These are phyloP conservation scores for Gorsachius goisagi DNA, from an alignment of 2,113 vertebrate species.

Conservation along the genomic window DNA sequence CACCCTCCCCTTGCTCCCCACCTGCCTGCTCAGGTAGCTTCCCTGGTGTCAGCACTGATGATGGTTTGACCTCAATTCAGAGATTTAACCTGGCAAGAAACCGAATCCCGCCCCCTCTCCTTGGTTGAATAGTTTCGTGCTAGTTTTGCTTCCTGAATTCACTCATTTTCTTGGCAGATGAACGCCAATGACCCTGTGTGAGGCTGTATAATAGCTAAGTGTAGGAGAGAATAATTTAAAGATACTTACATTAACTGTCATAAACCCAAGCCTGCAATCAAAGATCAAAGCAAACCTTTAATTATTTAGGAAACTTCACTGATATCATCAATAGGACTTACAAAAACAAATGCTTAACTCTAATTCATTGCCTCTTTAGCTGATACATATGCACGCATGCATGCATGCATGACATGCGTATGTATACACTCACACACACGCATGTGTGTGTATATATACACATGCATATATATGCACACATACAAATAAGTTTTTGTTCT, in stretches of 20 bases:
- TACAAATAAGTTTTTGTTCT: neutral
- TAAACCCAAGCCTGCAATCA: conserved; percentile 38
- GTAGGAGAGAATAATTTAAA: neutral
- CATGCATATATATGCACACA: neutral
- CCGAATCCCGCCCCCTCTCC: neutral
- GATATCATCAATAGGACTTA: conserved; percentile 49
- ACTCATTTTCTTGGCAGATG: conserved; percentile 39
- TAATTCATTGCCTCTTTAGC: neutral
- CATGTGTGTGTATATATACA: too few relatives aligned
- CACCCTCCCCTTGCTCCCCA: neutral
- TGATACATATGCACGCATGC: neutral
- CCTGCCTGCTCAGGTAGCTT: neutral
- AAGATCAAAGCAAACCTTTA: conserved; percentile 50
- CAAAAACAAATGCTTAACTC: conserved; percentile 21
- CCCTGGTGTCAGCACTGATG: neutral
- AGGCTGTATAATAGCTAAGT: neutral
- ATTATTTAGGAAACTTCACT: conserved; percentile 56
- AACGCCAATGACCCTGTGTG: neutral
- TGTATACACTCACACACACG: neutral
- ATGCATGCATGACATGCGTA: neutral
- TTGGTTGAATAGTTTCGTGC: neutral
- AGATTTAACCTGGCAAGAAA: neutral
- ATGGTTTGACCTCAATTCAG: neutral
- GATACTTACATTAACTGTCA: conserved; percentile 17
- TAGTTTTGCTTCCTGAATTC: conserved; percentile 41